Conservation (phyloP, 2,797 vertebrate genomes). For the Hyperoplus immaculatus region DNA sequence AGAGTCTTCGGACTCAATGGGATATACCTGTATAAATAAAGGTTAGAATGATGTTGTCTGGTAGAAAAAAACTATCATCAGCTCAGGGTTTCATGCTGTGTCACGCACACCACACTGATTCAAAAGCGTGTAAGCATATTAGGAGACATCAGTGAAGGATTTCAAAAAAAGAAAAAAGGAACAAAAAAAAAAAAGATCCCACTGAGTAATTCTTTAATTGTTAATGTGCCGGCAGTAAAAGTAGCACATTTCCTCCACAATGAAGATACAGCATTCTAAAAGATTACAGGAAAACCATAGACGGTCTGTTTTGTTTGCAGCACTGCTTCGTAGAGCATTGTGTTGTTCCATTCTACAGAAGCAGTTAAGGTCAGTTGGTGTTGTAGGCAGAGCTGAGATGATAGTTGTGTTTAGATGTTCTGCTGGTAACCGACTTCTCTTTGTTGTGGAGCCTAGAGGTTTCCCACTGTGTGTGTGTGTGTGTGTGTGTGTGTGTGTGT, state of each 20-base stretch:
- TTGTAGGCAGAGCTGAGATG: slow-evolving; percentile 65
- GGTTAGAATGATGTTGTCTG: no score
- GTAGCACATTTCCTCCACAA: neutral
- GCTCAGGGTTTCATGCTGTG: neutral
- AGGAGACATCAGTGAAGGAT: neutral
- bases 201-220: neutral
- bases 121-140: neutral
- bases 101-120: neutral
- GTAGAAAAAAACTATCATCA: neutral
- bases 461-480: neutral
- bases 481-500: slow-evolving; percentile 19
- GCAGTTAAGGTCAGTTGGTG: slow-evolving; percentile 70
- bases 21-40: no score
- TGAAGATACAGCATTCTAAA: neutral
- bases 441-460: slow-evolving; percentile 60
- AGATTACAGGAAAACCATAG: neutral
- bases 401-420: slow-evolving; percentile 66
- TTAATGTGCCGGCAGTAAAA: slow-evolving; percentile 1
- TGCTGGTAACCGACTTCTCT: slow-evolving; percentile 56
- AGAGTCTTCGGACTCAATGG: no score
- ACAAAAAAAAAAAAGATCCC: neutral
- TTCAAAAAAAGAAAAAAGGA: neutral
- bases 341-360: slow-evolving; percentile 36
- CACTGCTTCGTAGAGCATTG: slow-evolving; percentile 43
- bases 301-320: slow-evolving; percentile 1